These are phyloP conservation scores for Microplitis mediator DNA, from an alignment of 1,140 invertebrate genomes.

Conservation along the genomic window DNA sequence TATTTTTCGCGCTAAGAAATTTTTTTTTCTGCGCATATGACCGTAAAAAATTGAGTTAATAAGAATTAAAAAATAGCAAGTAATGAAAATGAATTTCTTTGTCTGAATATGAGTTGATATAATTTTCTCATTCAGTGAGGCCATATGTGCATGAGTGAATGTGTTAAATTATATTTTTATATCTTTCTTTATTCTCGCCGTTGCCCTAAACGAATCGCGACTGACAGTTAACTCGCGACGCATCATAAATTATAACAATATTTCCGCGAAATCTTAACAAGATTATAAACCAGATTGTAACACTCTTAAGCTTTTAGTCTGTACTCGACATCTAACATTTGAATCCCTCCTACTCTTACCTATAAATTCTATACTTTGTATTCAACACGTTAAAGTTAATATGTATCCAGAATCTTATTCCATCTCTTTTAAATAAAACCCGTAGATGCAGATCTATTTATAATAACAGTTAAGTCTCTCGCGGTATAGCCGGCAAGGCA, in stretches of 20 bases:
- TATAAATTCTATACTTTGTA: slow-evolving; percentile 17
- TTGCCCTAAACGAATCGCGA: slow-evolving; percentile 18
- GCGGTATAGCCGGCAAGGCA: slow-evolving; percentile 56
- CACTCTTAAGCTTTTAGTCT: slow-evolving; percentile 26
- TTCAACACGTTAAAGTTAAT: slow-evolving; percentile 1
- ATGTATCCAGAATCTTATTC: background rate
- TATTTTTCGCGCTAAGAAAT: too few species aligned
- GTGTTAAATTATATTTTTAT: too few species aligned
- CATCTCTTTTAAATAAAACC: background rate
- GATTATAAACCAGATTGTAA: slow-evolving; percentile 60
- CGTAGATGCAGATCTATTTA: slow-evolving; percentile 55
- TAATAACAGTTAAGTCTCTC: slow-evolving; percentile 56
- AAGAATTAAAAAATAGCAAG: too few species aligned
- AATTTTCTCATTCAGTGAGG: too few species aligned
- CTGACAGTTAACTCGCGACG: slow-evolving; percentile 54
- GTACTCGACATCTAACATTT: background rate
- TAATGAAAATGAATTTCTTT: too few species aligned
- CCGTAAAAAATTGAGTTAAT: too few species aligned
- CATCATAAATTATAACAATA: slow-evolving; percentile 62
- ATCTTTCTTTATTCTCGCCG: background rate
- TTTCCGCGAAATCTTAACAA: slow-evolving; percentile 64
- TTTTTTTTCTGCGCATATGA: too few species aligned
- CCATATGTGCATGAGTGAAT: too few species aligned
- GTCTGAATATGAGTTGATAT: too few species aligned
- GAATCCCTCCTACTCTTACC: slow-evolving; percentile 1